Conservation (phyloP, 2,888 invertebrate species). For the Anoncus sp. region DNA sequence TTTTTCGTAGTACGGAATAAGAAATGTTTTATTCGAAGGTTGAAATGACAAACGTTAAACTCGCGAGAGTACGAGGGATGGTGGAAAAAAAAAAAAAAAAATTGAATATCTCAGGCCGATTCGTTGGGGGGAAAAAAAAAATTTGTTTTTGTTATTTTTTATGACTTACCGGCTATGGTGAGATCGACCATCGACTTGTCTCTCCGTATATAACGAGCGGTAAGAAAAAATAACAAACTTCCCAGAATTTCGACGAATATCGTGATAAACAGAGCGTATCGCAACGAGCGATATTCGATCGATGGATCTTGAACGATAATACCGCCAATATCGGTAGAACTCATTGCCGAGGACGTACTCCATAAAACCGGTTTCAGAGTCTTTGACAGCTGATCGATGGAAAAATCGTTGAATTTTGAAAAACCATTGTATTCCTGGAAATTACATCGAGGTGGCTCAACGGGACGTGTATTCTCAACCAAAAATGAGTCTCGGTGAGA, state of each 20-base stretch:
- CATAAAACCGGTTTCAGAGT: conserved; percentile 83
- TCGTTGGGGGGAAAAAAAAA: conserved; percentile 18
- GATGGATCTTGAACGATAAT: conserved; percentile 78
- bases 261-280: conserved; percentile 96
- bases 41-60: neutral
- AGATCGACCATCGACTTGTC: conserved; percentile 90
- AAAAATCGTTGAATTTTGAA: too few species aligned
- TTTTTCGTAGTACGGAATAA: conserved; percentile 29
- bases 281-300: conserved; percentile 85
- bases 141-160: conserved; percentile 1
- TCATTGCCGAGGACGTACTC: conserved; percentile 28
- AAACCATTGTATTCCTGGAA: too few species aligned
- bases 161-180: conserved; percentile 88
- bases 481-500: too few species aligned
- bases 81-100: neutral
- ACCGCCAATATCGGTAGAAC: conserved; percentile 63
- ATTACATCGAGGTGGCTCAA: too few species aligned
- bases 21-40: conserved; percentile 62
- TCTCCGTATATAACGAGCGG: conserved; percentile 92
- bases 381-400: conserved; percentile 86
- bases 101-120: conserved; percentile 6
- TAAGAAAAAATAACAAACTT: conserved; percentile 95
- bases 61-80: neutral
- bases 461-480: too few species aligned
- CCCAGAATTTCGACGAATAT: conserved; percentile 97